A percentile compares a stretch with the other conserved stretches of the same genome.
phyloP scores from a whole-genome alignment of 2,113 vertebrate genomes.

The Gila orcuttii region DNA sequence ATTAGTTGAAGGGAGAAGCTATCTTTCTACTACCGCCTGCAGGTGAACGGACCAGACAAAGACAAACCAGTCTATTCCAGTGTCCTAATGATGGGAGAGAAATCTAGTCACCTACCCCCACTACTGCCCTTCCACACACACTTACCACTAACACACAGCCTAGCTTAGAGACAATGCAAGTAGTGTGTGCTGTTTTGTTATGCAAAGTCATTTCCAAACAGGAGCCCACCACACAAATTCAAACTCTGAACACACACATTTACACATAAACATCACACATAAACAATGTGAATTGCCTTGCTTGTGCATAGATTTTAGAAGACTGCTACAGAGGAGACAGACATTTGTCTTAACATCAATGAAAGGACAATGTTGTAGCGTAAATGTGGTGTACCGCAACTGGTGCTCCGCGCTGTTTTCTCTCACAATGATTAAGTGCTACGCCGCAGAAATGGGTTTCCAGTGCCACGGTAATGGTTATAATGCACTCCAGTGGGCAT shows the following conservation, averaged over 20 bases:
- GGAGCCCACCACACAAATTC: slow-evolving; percentile 35
- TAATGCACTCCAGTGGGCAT: slow-evolving; percentile 33
- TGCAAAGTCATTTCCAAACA: slow-evolving; percentile 42
- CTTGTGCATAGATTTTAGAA: not conserved
- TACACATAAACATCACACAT: slow-evolving; percentile 17
- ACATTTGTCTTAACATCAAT: slow-evolving; percentile 9
- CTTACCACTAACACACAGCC: slow-evolving; percentile 14
- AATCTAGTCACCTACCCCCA: slow-evolving; percentile 18
- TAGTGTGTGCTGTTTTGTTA: slow-evolving; percentile 34
- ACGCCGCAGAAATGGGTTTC: slow-evolving; percentile 39
- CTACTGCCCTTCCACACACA: slow-evolving; percentile 13
- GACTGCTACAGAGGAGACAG: not conserved
- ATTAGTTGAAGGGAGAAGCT: slow-evolving; percentile 15
- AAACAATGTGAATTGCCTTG: not conserved
- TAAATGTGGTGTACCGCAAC: slow-evolving; percentile 42
- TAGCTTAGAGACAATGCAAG: not conserved
- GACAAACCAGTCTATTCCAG: slow-evolving; percentile 39
- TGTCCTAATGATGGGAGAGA: slow-evolving; percentile 45
- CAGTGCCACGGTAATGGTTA: slow-evolving; percentile 41
- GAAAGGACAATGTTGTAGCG: not conserved
- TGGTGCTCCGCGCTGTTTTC: slow-evolving; percentile 45
- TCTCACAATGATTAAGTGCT: slow-evolving; percentile 51
- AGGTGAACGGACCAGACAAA: slow-evolving; percentile 38
- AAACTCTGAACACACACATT: not conserved
- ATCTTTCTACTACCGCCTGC: slow-evolving; percentile 26